Evolutionary conservation across 2,888 invertebrate genomes (phyloP).

Genomic region (Tetragonula carbonaria): DNA sequence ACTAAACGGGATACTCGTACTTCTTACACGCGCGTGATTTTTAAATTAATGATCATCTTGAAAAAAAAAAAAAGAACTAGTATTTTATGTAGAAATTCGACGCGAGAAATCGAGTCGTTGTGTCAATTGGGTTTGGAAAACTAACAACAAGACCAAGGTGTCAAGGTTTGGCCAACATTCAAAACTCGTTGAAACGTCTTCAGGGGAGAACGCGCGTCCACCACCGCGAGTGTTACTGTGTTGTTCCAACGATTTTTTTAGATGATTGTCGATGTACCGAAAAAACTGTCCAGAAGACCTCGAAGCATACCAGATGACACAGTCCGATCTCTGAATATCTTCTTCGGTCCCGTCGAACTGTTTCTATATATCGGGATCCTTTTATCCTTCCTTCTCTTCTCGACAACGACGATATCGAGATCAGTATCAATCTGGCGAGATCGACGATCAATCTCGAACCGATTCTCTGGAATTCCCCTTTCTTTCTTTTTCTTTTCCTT

Average conservation of each 20-base stretch:
- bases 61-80: no score
- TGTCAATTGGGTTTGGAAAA: no score
- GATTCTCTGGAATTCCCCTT: no score
- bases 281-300: slow-evolving; percentile 76
- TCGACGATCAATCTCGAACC: no score
- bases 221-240: background rate
- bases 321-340: slow-evolving; percentile 17
- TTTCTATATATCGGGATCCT: background rate
- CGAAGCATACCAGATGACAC: slow-evolving; percentile 78
- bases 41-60: no score
- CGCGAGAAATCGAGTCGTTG: no score
- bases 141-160: background rate
- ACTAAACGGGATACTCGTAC: no score
- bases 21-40: no score
- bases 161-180: background rate
- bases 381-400: background rate
- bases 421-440: no score
- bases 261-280: slow-evolving; percentile 72
- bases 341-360: slow-evolving; percentile 3
- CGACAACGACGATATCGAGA: background rate
- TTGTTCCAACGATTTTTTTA: slow-evolving; percentile 23
- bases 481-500: background rate
- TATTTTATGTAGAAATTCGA: no score
- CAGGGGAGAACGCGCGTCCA: slow-evolving; percentile 27
- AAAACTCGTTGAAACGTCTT: slow-evolving; percentile 13